phyloP scores from a whole-genome alignment of 92 coral and sea anemone species.

The Phymanthus crucifer region DNA sequence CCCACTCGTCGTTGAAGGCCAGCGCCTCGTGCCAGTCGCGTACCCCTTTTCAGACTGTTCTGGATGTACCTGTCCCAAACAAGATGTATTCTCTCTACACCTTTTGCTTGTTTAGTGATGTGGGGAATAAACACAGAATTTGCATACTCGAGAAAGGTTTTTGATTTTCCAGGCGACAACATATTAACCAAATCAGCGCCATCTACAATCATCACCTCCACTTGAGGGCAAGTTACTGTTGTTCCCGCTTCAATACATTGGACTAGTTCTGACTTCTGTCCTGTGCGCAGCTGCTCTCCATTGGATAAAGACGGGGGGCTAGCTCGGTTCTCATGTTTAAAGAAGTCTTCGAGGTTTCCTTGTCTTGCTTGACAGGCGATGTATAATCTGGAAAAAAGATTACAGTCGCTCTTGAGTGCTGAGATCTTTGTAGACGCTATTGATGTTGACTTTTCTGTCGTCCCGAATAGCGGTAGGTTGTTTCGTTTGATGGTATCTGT shows the following conservation, averaged over 20 bases:
- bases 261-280: not conserved
- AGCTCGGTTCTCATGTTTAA: not conserved
- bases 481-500: conserved; percentile 54
- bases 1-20: conserved; percentile 34
- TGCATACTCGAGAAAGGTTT: conserved; percentile 48
- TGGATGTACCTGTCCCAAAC: conserved; percentile 61
- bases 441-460: not conserved
- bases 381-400: not conserved
- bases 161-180: conserved; percentile 37
- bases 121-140: conserved; percentile 43
- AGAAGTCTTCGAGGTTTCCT: not conserved
- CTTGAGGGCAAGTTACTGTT: not conserved
- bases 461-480: conserved; percentile 32
- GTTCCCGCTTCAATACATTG: not conserved
- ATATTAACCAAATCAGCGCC: conserved; percentile 49
- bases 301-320: not conserved
- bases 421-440: no score
- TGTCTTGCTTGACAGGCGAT: not conserved
- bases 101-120: conserved; percentile 40
- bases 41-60: conserved; percentile 58
- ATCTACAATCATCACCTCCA: conserved; percentile 42
- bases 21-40: conserved; percentile 30
- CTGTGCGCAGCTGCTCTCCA: not conserved
- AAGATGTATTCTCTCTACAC: conserved; percentile 49
- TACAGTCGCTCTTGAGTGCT: no score